Evolutionary conservation across 2,888 invertebrate genomes (phyloP).

Genomic region (Luperina testacea): DNA sequence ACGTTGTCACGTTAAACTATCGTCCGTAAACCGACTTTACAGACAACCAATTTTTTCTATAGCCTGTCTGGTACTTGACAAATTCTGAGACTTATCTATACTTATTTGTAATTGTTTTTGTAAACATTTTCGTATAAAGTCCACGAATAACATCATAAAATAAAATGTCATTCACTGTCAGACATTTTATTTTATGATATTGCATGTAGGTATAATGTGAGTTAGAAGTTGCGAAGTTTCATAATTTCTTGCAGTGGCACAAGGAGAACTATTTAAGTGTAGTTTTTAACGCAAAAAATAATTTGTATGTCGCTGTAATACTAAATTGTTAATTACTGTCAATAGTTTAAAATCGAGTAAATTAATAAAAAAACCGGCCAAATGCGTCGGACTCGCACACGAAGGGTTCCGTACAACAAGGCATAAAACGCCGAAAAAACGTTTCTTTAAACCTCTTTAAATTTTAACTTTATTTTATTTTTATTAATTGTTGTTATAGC

Average conservation of each 20-base stretch:
- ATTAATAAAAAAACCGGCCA: neutral
- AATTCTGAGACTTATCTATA: neutral
- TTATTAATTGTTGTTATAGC: no score
- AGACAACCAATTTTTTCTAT: no score
- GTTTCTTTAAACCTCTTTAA: no score
- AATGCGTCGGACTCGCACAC: no score
- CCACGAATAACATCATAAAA: constrained; percentile 5
- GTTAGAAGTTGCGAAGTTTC: constrained; percentile 9
- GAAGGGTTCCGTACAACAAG: no score
- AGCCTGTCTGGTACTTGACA: neutral
- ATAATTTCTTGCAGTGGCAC: neutral
- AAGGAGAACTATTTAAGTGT: neutral
- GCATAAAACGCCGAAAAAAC: no score
- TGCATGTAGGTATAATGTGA: constrained; percentile 8
- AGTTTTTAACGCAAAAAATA: neutral
- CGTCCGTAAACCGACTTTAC: no score
- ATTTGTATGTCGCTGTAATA: neutral
- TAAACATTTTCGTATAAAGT: neutral
- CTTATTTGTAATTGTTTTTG: neutral
- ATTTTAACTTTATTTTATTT: no score
- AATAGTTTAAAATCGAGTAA: neutral
- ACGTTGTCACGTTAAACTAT: no score
- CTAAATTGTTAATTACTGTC: no score
- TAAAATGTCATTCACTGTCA: no score
- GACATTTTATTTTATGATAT: no score